These are phyloP conservation scores for Ceratotherium simum DNA, from an alignment of 2,113 vertebrate species.

Conservation along the genomic window DNA sequence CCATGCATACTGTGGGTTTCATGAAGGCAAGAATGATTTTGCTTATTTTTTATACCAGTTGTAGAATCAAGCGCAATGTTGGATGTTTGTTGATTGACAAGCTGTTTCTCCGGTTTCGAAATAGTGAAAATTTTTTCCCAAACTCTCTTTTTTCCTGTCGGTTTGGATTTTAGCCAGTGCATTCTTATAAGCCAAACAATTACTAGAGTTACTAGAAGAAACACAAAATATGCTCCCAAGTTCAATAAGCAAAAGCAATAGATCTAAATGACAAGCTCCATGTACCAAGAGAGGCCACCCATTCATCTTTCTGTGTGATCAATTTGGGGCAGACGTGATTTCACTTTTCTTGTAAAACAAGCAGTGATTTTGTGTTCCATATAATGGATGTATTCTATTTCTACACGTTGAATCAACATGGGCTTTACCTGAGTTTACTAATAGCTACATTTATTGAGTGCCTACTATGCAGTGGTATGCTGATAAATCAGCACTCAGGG, in stretches of 20 bases:
- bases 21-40: not conserved
- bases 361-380: slow-evolving; percentile 28
- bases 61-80: not conserved
- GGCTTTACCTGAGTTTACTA: not conserved
- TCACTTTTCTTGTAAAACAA: slow-evolving; percentile 62
- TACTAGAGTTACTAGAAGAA: not conserved
- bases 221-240: slow-evolving; percentile 29
- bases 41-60: not conserved
- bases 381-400: slow-evolving; percentile 45
- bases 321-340: slow-evolving; percentile 11
- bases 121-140: not conserved
- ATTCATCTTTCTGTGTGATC: slow-evolving; percentile 60
- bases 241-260: slow-evolving; percentile 55
- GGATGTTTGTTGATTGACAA: slow-evolving; percentile 35
- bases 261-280: slow-evolving; percentile 51
- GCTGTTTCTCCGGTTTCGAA: not conserved
- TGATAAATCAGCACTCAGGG: not conserved
- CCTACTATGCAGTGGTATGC: not conserved
- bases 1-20: not conserved
- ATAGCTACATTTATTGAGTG: not conserved
- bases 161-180: not conserved
- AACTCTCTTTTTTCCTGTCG: not conserved
- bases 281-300: not conserved
- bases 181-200: slow-evolving; percentile 21
- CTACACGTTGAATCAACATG: slow-evolving; percentile 22